These are phyloP conservation scores for Ericerus pela DNA, from an alignment of 1,140 invertebrate species.

Conservation along the genomic window DNA sequence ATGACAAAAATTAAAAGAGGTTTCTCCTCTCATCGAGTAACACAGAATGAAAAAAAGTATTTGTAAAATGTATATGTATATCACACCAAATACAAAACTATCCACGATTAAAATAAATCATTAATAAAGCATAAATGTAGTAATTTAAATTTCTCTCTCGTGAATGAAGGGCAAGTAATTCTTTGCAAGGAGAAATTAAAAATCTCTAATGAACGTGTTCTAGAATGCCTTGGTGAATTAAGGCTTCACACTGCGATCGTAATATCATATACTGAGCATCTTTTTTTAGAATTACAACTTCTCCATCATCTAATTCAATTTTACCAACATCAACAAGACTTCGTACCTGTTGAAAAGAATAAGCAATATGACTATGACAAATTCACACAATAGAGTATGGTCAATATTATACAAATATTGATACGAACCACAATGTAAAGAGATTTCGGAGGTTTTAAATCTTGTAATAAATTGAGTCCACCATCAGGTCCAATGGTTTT, in stretches of 20 bases:
- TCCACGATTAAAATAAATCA: no score
- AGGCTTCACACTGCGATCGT: slow-evolving; percentile 70
- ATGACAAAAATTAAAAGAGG: no score
- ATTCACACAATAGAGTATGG: background rate
- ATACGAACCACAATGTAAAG: slow-evolving; percentile 63
- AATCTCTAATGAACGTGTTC: slow-evolving; percentile 49
- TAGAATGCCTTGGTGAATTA: slow-evolving; percentile 82
- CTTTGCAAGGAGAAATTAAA: no score
- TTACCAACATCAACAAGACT: slow-evolving; percentile 84
- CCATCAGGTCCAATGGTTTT: slow-evolving; percentile 59
- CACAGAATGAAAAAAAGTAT: no score
- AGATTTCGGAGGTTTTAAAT: slow-evolving; percentile 81
- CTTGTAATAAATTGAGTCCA: slow-evolving; percentile 68
- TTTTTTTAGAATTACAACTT: slow-evolving; percentile 72
- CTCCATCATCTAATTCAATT: slow-evolving; percentile 84
- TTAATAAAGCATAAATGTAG: no score
- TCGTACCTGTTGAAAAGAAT: slow-evolving; percentile 47
- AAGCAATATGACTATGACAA: background rate
- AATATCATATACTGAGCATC: slow-evolving; percentile 85
- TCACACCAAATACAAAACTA: no score
- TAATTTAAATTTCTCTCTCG: no score
- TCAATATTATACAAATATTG: background rate
- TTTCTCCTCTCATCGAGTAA: no score
- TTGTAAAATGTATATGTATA: no score
- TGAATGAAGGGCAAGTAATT: no score